Evolutionary conservation across 2,888 invertebrate species (phyloP).

Genomic region (Synergus japonicus): DNA sequence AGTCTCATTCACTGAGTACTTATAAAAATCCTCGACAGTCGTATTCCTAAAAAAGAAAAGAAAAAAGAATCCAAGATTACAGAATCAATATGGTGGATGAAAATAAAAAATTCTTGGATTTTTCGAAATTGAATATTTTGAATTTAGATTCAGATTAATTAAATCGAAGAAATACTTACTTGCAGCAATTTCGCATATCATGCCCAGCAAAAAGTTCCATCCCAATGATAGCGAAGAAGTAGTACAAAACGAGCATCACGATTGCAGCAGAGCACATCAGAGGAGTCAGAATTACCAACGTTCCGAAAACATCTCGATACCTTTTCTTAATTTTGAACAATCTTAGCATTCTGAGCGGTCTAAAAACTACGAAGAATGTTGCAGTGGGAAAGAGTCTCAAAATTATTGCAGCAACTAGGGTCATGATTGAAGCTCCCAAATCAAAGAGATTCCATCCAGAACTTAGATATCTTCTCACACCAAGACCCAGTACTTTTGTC

Average conservation of each 20-base stretch:
- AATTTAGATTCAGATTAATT: neutral
- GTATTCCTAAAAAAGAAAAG: slow-evolving; percentile 82
- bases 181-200: slow-evolving; percentile 89
- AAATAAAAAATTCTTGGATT: too few species aligned
- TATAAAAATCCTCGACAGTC: slow-evolving; percentile 91
- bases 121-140: too few species aligned
- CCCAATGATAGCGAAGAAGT: slow-evolving; percentile 93
- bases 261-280: slow-evolving; percentile 90
- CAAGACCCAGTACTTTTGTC: slow-evolving; percentile 86
- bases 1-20: slow-evolving; percentile 83
- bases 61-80: slow-evolving; percentile 4
- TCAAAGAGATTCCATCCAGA: slow-evolving; percentile 94
- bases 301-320: slow-evolving; percentile 90
- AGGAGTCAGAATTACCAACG: slow-evolving; percentile 88
- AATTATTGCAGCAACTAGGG: slow-evolving; percentile 83
- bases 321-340: slow-evolving; percentile 89
- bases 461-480: slow-evolving; percentile 85
- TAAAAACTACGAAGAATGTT: slow-evolving; percentile 85
- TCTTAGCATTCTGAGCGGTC: slow-evolving; percentile 84
- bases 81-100: too few species aligned
- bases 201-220: slow-evolving; percentile 91
- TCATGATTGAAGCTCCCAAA: slow-evolving; percentile 83
- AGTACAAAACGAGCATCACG: slow-evolving; percentile 91
- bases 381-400: slow-evolving; percentile 84
- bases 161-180: slow-evolving; percentile 79